Evolutionary conservation across 37 sponge, comb jelly and placozoan species (phyloP), one percentile per base, ranked within the genome.

Genomic region (Axinella damicornis): DNA sequence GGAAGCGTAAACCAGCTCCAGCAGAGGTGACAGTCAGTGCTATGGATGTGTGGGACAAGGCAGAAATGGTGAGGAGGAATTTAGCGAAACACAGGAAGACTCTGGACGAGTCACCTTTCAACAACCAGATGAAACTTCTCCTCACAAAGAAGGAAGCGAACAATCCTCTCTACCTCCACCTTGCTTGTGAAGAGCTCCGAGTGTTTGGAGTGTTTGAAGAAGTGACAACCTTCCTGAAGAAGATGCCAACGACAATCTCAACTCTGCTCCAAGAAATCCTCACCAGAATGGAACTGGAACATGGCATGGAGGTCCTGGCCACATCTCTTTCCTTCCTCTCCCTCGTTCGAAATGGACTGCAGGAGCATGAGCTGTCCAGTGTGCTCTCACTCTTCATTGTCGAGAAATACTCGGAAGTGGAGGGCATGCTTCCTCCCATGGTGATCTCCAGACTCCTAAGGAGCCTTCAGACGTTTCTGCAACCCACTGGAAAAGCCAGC

Each of bases 101-200:
- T 36, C 88, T 99, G 34, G 97, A 99, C 25, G 99, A 99, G 77
- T 91, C 92, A 21, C 89, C 96, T 19, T 99, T 99, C 87, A 97
- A 95, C 77, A 97, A 95, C 83, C 98, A 99, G 77, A 89, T 97
- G 98, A 92, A 95, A 54, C 76, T 99, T 17, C 88, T 99, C 28
- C 87, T 99, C 22, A 92, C 91, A 71, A 99, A 99, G 93, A 95
- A 89, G 69, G 99, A 97, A 21, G 93, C 99, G 1, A 75, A 39
- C 57, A 96, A 89, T 39, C 99, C 99, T 74, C 92, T 97, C 27
- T 99, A 88, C 71, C 90, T 99, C 18, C 90, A 89, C 64, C 73
- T 99, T 20, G 98, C 95, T 18, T 97, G 98, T 63, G 98, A 95
- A 52, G 98, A 97, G 60, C 87, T 97, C 12, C 78, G 98, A 53